A percentile compares a stretch with the other conserved stretches of the same genome.
Conservation (phyloP, 2,888 invertebrate genomes). For the Drosophila merina region DNA sequence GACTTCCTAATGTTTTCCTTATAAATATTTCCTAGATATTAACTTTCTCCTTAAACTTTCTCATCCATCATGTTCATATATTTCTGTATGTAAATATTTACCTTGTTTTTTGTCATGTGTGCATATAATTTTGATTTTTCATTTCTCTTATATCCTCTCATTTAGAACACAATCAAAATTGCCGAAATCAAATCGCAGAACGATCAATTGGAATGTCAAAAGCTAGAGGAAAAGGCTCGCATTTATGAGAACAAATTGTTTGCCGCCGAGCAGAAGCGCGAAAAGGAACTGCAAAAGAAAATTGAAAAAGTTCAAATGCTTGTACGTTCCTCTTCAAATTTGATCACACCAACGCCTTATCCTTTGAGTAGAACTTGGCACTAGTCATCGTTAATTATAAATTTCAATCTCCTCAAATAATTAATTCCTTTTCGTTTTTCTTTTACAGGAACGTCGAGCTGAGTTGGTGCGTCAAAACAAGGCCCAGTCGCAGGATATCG, state of each 20-base stretch:
- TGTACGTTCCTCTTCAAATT: conserved; percentile 86
- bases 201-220: conserved; percentile 86
- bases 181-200: conserved; percentile 88
- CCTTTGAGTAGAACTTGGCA: conserved; percentile 4
- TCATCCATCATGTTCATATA: conserved; percentile 2
- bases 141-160: conserved; percentile 54
- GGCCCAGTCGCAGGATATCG: conserved; percentile 84
- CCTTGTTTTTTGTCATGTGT: conserved; percentile 47
- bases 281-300: conserved; percentile 93
- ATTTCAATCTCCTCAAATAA: background rate
- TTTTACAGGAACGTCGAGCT: conserved; percentile 93
- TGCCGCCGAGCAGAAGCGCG: conserved; percentile 92
- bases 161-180: conserved; percentile 88
- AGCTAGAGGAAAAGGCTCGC: conserved; percentile 88
- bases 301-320: conserved; percentile 93
- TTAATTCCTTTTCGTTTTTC: background rate
- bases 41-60: too few species aligned
- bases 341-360: conserved; percentile 6
- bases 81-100: conserved; percentile 17
- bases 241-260: conserved; percentile 90
- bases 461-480: conserved; percentile 96
- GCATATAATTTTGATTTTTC: conserved; percentile 58
- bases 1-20: too few species aligned
- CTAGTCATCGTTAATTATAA: background rate
- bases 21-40: too few species aligned